These are phyloP conservation scores for Brenthis ino DNA, from an alignment of 2,888 invertebrate genomes.

Conservation along the genomic window DNA sequence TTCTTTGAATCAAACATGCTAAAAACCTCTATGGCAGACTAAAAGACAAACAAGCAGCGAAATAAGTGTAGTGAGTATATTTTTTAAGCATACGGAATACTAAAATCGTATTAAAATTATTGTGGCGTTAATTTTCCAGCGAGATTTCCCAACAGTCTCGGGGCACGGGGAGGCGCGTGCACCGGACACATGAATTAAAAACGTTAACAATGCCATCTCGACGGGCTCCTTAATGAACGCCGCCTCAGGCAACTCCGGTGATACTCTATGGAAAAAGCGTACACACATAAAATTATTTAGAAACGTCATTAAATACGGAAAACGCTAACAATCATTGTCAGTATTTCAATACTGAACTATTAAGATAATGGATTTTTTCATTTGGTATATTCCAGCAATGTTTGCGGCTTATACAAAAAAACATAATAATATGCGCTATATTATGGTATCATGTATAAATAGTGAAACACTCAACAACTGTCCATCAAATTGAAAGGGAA, in stretches of 20 bases:
- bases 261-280: constrained; percentile 26
- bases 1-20: too few species aligned
- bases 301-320: constrained; percentile 25
- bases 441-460: constrained; percentile 4
- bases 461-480: not conserved
- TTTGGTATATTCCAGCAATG: not conserved
- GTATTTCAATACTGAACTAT: too few species aligned
- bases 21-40: too few species aligned
- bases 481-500: constrained; percentile 13
- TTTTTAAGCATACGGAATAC: constrained; percentile 1
- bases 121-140: constrained; percentile 79
- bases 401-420: not conserved
- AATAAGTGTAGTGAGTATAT: not conserved
- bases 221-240: constrained; percentile 74
- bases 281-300: constrained; percentile 33
- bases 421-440: not conserved
- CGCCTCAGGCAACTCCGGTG: constrained; percentile 40
- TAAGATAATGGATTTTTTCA: too few species aligned
- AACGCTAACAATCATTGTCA: too few species aligned
- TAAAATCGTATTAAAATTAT: constrained; percentile 63
- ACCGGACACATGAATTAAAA: constrained; percentile 81
- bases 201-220: constrained; percentile 76
- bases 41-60: not conserved
- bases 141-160: constrained; percentile 78
- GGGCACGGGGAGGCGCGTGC: constrained; percentile 65